Conservation (phyloP, 1,140 invertebrate species). For the Macrobrachium rosenbergii region DNA sequence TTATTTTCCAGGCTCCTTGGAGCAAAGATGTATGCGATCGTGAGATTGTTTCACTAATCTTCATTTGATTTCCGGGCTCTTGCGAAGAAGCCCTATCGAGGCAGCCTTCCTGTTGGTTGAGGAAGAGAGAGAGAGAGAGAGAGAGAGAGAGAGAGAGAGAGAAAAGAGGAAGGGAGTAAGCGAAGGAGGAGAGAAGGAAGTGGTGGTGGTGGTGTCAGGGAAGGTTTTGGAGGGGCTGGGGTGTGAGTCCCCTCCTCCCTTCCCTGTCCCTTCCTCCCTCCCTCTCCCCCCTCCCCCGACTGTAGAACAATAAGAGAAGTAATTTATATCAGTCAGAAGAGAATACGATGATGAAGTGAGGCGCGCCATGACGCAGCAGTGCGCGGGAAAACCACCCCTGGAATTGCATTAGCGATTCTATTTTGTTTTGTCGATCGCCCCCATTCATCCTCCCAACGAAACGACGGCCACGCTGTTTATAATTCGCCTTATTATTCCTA, state of each 20-base stretch:
- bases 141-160: too few species aligned
- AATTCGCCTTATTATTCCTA: constrained; percentile 36
- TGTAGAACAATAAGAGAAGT: constrained; percentile 60
- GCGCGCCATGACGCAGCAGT: constrained; percentile 49
- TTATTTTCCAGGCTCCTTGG: too few species aligned
- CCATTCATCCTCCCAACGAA: constrained; percentile 29
- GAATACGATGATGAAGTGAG: constrained; percentile 56
- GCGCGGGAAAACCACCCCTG: constrained; percentile 30
- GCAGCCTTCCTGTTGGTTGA: too few species aligned
- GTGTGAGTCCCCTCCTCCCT: not conserved
- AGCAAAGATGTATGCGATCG: too few species aligned
- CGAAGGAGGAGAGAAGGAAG: too few species aligned
- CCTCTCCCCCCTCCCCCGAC: constrained; percentile 42
- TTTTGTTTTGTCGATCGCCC: constrained; percentile 55
- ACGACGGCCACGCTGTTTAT: constrained; percentile 25
- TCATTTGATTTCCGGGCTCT: constrained; percentile 48
- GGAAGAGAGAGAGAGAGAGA: too few species aligned
- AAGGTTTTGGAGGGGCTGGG: too few species aligned
- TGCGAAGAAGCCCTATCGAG: constrained; percentile 12
- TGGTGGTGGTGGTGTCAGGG: too few species aligned
- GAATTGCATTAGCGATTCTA: constrained; percentile 53
- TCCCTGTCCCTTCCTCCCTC: not conserved
- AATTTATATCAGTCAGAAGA: constrained; percentile 57
- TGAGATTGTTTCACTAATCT: constrained; percentile 39
- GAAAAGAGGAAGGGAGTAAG: too few species aligned